A percentile compares a stretch with the other conserved stretches of the same genome.
Conservation (phyloP, 2,888 invertebrate species). For the Leptinotarsa tumamoca region DNA sequence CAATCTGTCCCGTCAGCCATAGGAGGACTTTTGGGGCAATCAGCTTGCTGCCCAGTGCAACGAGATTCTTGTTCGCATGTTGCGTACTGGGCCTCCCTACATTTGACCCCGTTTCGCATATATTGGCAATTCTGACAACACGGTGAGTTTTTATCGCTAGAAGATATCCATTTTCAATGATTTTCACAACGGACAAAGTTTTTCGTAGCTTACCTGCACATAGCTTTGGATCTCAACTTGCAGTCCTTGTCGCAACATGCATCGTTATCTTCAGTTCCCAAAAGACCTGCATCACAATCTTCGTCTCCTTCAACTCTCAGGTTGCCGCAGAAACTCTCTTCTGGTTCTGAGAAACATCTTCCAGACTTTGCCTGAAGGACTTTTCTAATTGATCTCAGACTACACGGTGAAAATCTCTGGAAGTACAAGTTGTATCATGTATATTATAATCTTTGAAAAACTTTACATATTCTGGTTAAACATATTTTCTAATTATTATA, state of each 20-base stretch:
- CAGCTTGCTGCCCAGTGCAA: constrained; percentile 84
- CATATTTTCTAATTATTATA: no score
- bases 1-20: constrained; percentile 90
- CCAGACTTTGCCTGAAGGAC: constrained; percentile 93
- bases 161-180: no score
- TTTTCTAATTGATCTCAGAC: constrained; percentile 90
- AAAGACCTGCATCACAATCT: constrained; percentile 94
- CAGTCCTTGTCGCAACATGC: constrained; percentile 95
- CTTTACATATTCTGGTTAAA: no score
- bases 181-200: background rate
- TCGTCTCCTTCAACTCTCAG: constrained; percentile 94
- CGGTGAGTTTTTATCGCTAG: constrained; percentile 94
- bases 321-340: constrained; percentile 97
- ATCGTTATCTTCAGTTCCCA: constrained; percentile 94
- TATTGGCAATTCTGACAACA: constrained; percentile 94
- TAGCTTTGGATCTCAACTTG: constrained; percentile 87
- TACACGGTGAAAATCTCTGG: constrained; percentile 95
- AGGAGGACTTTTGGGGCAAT: constrained; percentile 88
- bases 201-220: constrained; percentile 79
- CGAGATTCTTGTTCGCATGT: constrained; percentile 94
- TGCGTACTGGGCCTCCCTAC: constrained; percentile 90
- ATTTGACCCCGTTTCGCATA: constrained; percentile 85
- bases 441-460: no score
- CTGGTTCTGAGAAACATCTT: constrained; percentile 92
- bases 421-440: constrained; percentile 38